A percentile compares a stretch with the other conserved stretches of the same genome.
Conservation (phyloP, 2,888 invertebrate species). For the Arge pagana region DNA sequence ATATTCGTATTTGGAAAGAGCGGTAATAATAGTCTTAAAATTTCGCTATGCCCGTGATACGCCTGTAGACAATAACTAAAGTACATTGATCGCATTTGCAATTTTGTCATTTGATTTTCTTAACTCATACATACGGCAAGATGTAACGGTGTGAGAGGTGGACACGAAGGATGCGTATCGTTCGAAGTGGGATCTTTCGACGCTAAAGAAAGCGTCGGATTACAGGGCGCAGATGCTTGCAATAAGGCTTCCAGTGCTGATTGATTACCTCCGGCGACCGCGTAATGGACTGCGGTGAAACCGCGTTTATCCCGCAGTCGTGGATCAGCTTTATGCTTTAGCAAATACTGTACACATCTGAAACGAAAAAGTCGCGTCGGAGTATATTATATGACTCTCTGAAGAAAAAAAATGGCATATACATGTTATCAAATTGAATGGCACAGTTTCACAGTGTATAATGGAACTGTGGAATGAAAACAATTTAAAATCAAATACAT, state of each 20-base stretch:
- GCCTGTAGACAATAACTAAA: constrained; percentile 47
- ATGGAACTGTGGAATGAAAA: too few relatives aligned
- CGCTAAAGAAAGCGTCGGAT: constrained; percentile 20
- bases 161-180: constrained; percentile 31
- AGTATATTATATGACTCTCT: too few relatives aligned
- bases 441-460: too few relatives aligned
- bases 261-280: constrained; percentile 65
- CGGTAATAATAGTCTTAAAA: constrained; percentile 61
- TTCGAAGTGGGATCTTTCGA: constrained; percentile 14
- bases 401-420: too few relatives aligned
- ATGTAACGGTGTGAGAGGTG: constrained; percentile 63
- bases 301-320: constrained; percentile 62
- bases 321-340: constrained; percentile 64
- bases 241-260: constrained; percentile 60
- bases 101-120: not conserved
- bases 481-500: too few relatives aligned
- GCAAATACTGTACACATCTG: constrained; percentile 64
- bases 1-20: constrained; percentile 64
- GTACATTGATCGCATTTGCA: not conserved
- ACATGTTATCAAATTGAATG: too few relatives aligned
- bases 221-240: constrained; percentile 40
- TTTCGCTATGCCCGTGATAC: constrained; percentile 64
- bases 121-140: constrained; percentile 57
- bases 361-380: too few relatives aligned
- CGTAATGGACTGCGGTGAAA: constrained; percentile 67